phyloP scores from a whole-genome alignment of 2,888 invertebrate species.

The Eupithecia abbreviata region DNA sequence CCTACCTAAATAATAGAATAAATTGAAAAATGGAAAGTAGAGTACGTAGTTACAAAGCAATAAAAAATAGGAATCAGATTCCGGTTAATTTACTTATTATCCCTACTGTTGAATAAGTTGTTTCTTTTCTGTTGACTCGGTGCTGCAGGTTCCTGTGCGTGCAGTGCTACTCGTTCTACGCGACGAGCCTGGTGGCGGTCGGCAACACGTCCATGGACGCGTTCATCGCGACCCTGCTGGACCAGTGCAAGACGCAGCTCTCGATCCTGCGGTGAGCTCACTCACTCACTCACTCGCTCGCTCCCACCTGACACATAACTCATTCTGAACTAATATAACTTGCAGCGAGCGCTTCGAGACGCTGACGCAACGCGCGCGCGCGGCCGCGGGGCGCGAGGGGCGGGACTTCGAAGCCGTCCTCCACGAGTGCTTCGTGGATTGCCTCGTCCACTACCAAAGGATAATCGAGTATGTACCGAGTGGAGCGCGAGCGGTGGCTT shows the following conservation, averaged over 20 bases:
- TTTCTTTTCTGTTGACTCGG: too few species aligned
- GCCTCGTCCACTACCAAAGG: slow-evolving; percentile 60
- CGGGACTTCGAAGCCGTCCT: slow-evolving; percentile 47
- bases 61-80: too few species aligned
- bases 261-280: slow-evolving; percentile 61
- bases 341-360: slow-evolving; percentile 62
- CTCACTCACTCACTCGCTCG: too few species aligned
- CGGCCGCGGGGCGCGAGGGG: slow-evolving; percentile 32
- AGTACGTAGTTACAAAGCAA: too few species aligned
- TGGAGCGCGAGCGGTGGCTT: not conserved
- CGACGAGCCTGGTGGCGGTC: slow-evolving; percentile 71
- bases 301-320: too few species aligned
- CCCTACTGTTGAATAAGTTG: too few species aligned
- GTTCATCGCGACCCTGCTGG: slow-evolving; percentile 69
- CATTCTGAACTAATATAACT: slow-evolving; percentile 16
- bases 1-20: too few species aligned
- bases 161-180: slow-evolving; percentile 69
- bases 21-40: too few species aligned
- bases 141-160: slow-evolving; percentile 60
- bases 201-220: slow-evolving; percentile 79
- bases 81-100: too few species aligned
- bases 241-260: slow-evolving; percentile 70
- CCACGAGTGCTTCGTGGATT: slow-evolving; percentile 53
- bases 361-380: slow-evolving; percentile 53
- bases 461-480: slow-evolving; percentile 57